Conservation (phyloP, 2,888 invertebrate genomes). For the Sturmia bella region DNA sequence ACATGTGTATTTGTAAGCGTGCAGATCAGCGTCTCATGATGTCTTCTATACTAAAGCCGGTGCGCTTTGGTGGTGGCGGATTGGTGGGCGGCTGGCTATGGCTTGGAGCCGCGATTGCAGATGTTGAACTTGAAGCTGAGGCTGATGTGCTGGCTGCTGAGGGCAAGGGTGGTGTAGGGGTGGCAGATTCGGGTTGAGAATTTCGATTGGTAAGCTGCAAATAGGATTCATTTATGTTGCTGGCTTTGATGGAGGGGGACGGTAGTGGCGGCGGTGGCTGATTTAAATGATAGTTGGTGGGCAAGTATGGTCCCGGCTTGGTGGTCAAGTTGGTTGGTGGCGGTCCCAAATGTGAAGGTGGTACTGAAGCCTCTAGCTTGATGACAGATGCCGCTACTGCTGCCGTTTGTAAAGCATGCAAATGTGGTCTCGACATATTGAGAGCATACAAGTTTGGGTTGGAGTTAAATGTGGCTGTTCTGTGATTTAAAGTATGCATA, state of each 20-base stretch:
- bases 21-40: conserved; percentile 90
- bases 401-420: conserved; percentile 69
- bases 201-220: conserved; percentile 75
- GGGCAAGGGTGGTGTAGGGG: conserved; percentile 41
- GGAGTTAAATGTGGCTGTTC: conserved; percentile 60
- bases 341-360: conserved; percentile 63
- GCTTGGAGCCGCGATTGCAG: conserved; percentile 57
- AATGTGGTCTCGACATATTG: conserved; percentile 79
- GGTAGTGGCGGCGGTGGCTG: conserved; percentile 36
- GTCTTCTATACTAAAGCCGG: conserved; percentile 95
- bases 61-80: conserved; percentile 84
- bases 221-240: conserved; percentile 50
- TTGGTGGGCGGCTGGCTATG: conserved; percentile 78
- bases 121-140: conserved; percentile 32
- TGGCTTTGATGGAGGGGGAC: conserved; percentile 30
- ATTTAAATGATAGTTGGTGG: conserved; percentile 55
- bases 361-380: conserved; percentile 56
- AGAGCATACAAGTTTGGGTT: conserved; percentile 73
- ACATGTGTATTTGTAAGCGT: neutral
- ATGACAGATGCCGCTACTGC: conserved; percentile 56
- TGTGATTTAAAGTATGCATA: conserved; percentile 71
- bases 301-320: conserved; percentile 75
- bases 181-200: conserved; percentile 55
- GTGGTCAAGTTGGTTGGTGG: conserved; percentile 74
- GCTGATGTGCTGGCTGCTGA: conserved; percentile 17